These are phyloP conservation scores for Apotomis capreana DNA, from an alignment of 2,888 invertebrate species.

Conservation along the genomic window DNA sequence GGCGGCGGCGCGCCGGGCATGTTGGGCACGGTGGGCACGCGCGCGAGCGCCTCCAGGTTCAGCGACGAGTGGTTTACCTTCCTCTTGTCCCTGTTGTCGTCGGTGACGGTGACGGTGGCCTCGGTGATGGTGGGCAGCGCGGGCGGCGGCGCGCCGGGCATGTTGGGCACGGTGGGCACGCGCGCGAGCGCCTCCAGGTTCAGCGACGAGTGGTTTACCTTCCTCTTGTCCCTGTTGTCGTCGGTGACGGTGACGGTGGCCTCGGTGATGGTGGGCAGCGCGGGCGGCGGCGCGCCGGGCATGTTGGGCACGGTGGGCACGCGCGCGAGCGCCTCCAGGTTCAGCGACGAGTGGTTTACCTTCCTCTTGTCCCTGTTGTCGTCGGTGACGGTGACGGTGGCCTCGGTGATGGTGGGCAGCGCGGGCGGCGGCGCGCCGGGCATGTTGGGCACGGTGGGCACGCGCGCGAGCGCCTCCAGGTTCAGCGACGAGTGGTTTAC, in stretches of 20 bases:
- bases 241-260: conserved; percentile 85
- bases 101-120: conserved; percentile 85
- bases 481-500: too few relatives aligned
- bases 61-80: conserved; percentile 90
- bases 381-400: conserved; percentile 84
- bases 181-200: conserved; percentile 88
- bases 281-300: conserved; percentile 52
- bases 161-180: conserved; percentile 86
- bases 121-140: conserved; percentile 96
- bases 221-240: conserved; percentile 76
- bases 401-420: conserved; percentile 95
- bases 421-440: conserved; percentile 64
- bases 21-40: conserved; percentile 86
- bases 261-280: conserved; percentile 95
- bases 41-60: conserved; percentile 87
- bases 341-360: too few relatives aligned
- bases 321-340: too few relatives aligned
- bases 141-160: conserved; percentile 79
- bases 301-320: too few relatives aligned
- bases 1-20: conserved; percentile 92
- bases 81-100: conserved; percentile 78
- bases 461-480: too few relatives aligned
- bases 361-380: conserved; percentile 71
- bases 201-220: conserved; percentile 89
- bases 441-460: too few relatives aligned